Base-by-base conservation (phyloP, 2,797 vertebrate genomes). In the Eulemur coronatus region DNA sequence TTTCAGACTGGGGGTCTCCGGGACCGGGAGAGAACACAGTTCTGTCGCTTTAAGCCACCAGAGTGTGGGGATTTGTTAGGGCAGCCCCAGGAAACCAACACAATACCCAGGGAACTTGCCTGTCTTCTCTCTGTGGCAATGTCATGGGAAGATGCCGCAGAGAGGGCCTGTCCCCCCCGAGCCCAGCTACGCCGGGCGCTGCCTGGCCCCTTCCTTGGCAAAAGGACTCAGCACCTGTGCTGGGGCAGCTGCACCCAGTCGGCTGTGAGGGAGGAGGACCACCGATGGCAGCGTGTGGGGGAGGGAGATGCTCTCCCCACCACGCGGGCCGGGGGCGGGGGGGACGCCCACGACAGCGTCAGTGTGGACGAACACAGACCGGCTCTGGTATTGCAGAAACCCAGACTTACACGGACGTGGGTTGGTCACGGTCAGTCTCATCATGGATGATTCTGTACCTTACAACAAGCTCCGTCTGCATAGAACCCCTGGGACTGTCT, bases 31-130 rank as follows among this genome's bases (percentile, higher is more conserved):
- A 63, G 43, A 14, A 24, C 4, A 12, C 1, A 15, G 5, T 3
- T 50, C 41, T n/a, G 4, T 13, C 2, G 59, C 18, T 30, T 17
- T 10, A 17, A 48, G 70, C 20, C 20, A 17, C 3, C 8, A 1
- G 24, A 2, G 33, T 33, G 41, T 38, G 79, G 50, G 4, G 0
- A 35, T 38, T 61, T 33, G 48, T 18, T 35, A 11, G 46, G n/a
- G 30, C 28, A 73, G 57, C 48, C 67, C 1, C 4, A 9, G 75
- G 57, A 91, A 38, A 7, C 8, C 2, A 7, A 13, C 1, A 33
- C 3, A 28, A 43, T 2, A 7, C 20, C 28, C 26, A 0, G 8
- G 67, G 59, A 35, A 14, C 4, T n/a, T 0, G 0, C 61, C 26
- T 15, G 38, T 10, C 38, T 57, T 22, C 24, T 63, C 81, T 69